Percentiles rank a stretch among this genome's conserved stretches.
Evolutionary conservation across 2,888 invertebrate genomes (phyloP).

Genomic region (Melikaiella ostensackeni): DNA sequence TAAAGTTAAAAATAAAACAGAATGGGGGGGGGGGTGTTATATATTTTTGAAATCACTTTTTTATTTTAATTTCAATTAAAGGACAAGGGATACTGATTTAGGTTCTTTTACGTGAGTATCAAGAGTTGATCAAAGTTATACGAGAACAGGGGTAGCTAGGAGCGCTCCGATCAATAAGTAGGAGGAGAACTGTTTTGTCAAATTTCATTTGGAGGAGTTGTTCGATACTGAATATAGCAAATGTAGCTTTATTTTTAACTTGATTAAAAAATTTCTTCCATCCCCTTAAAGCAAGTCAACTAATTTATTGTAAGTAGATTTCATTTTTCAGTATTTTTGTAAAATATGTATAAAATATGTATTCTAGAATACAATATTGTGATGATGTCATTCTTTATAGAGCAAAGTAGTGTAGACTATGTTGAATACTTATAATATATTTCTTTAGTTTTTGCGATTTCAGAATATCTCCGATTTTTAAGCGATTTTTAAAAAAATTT

Average conservation of each 20-base stretch:
- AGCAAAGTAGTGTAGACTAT: neutral
- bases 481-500: no score
- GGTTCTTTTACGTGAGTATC: neutral
- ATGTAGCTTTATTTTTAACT: slow-evolving; percentile 14
- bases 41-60: neutral
- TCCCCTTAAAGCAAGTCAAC: neutral
- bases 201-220: slow-evolving; percentile 16
- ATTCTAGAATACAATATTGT: no score
- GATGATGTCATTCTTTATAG: neutral
- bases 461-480: no score
- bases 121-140: slow-evolving; percentile 11
- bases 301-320: slow-evolving; percentile 11
- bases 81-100: neutral
- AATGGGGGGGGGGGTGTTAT: neutral
- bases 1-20: neutral
- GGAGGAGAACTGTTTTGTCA: slow-evolving; percentile 32
- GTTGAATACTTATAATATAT: no score
- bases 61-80: neutral
- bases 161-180: slow-evolving; percentile 33
- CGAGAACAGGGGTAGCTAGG: neutral
- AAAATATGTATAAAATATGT: neutral
- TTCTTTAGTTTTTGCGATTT: no score
- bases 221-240: slow-evolving; percentile 17
- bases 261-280: slow-evolving; percentile 1
- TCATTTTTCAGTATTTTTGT: neutral